These are phyloP conservation scores for Rutpela maculata DNA, from an alignment of 2,888 invertebrate genomes.

Conservation along the genomic window DNA sequence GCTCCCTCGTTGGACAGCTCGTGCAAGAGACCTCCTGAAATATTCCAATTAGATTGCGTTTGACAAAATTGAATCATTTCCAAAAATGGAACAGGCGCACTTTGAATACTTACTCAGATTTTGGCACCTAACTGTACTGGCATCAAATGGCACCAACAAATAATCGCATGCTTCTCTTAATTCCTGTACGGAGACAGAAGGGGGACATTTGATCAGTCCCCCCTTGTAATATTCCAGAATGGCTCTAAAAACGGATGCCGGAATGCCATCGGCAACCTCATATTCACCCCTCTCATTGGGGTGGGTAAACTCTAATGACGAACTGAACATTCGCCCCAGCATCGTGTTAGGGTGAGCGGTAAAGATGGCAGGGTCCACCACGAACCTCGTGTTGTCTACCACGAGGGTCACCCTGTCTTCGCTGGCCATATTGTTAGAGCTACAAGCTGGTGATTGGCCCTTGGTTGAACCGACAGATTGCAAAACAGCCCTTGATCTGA, in stretches of 20 bases:
- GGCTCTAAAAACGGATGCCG: conserved; percentile 94
- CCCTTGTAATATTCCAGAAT: conserved; percentile 96
- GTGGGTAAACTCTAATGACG: conserved; percentile 92
- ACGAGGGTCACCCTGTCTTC: conserved; percentile 92
- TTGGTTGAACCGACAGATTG: conserved; percentile 42
- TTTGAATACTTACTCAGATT: conserved; percentile 88
- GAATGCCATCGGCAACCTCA: conserved; percentile 96
- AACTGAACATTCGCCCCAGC: conserved; percentile 99
- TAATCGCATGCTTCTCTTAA: conserved; percentile 99
- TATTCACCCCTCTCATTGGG: conserved; percentile 98
- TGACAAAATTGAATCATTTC: neutral
- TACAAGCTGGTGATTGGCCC: conserved; percentile 8
- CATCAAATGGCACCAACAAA: conserved; percentile 97
- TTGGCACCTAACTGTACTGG: conserved; percentile 95
- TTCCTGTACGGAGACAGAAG: conserved; percentile 96
- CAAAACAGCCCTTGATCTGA: conserved; percentile 54
- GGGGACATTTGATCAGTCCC: conserved; percentile 95
- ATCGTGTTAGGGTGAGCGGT: conserved; percentile 98
- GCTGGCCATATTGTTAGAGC: conserved; percentile 63
- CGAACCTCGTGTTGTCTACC: conserved; percentile 95
- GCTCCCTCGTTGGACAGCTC: conserved; percentile 99
- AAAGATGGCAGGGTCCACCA: conserved; percentile 94
- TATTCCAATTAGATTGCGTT: neutral
- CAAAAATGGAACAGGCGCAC: too few relatives aligned
- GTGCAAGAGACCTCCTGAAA: conserved; percentile 91